Base-by-base conservation (phyloP, 2,888 invertebrate species). In the Dioctria rufipes region DNA sequence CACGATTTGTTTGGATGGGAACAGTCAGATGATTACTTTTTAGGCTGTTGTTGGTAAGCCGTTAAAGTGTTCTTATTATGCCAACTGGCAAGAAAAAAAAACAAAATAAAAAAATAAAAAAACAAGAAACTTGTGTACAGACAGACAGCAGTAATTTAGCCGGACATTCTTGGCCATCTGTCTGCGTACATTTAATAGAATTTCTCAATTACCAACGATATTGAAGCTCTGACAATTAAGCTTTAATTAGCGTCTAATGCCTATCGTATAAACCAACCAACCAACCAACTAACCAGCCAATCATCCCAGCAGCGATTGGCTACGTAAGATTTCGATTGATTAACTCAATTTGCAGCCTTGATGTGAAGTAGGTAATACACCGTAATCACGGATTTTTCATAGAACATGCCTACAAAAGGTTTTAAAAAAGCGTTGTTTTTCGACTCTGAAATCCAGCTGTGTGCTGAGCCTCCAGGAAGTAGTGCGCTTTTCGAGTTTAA, bases 211-310 rank as follows among this genome's bases (percentile, higher is more conserved):
- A 69, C 51, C 11, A 8, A 3, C 69, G 51, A 51, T 69, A 69
- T 51, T 69, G 69, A 69, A 25, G 51, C 51, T 69, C 69, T 69
- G 69, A 69, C 69, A 69, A 69, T 69, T 51, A 54, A 37, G 25
- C 69, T 42, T 51, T 69, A 69, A 69, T 69, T 69, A 39, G 49
- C 37, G 51, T 46, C 43, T 69, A 51, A 51, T 69, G 69, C 25
- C 61, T 46, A 37, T 25, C 25, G 25, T 25, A 25, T 25, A 25
- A 25, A 25, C 25, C 25, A 25, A 25, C 25, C 0, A 25, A 25
- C 25, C 25, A 25, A 25, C 25, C 25, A 25, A 25, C 25, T 25
- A 25, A 25, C 2, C 0, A 25, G 25, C 25, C 25, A 25, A 25
- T 25, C 25, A 25, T 25, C 2, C 25, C 25, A 25, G 37, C 25